These are phyloP conservation scores for Oscheius sp. DNA, from an alignment of 2,888 invertebrate species.

Conservation along the genomic window DNA sequence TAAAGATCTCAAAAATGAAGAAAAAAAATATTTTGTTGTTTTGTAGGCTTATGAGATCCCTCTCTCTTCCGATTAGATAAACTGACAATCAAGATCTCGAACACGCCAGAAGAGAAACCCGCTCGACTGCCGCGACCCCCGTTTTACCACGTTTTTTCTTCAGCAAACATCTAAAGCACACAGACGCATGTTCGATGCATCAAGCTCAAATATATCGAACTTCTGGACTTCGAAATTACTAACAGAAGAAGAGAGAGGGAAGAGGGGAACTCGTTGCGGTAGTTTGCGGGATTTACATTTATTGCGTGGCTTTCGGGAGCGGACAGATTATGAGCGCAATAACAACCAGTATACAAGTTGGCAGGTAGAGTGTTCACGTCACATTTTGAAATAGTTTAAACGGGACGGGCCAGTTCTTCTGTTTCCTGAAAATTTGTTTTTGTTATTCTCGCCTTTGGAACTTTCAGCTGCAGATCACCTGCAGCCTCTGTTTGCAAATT, in stretches of 20 bases:
- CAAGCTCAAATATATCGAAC: background rate
- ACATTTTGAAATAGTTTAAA: too few relatives aligned
- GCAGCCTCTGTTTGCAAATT: background rate
- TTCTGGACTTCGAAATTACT: background rate
- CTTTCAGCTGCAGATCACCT: too few relatives aligned
- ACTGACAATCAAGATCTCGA: constrained; percentile 17
- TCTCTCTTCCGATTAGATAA: constrained; percentile 2
- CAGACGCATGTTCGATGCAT: constrained; percentile 16
- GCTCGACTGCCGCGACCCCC: constrained; percentile 18
- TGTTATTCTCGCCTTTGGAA: too few relatives aligned
- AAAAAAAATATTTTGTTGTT: background rate
- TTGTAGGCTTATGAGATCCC: background rate
- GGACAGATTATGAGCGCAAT: constrained; percentile 22
- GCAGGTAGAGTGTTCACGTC: too few relatives aligned
- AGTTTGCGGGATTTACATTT: constrained; percentile 29
- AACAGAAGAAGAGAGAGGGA: background rate
- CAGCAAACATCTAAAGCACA: constrained; percentile 18
- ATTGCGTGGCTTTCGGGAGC: constrained; percentile 26
- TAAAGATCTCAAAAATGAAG: background rate
- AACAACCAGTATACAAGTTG: constrained; percentile 10
- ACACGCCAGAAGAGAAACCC: background rate
- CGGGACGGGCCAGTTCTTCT: background rate
- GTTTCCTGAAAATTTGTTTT: constrained; percentile 3
- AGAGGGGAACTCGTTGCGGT: background rate
- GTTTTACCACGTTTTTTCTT: constrained; percentile 26